Evolutionary conservation across 2,888 invertebrate species (phyloP).

Genomic region (Biston betularia): DNA sequence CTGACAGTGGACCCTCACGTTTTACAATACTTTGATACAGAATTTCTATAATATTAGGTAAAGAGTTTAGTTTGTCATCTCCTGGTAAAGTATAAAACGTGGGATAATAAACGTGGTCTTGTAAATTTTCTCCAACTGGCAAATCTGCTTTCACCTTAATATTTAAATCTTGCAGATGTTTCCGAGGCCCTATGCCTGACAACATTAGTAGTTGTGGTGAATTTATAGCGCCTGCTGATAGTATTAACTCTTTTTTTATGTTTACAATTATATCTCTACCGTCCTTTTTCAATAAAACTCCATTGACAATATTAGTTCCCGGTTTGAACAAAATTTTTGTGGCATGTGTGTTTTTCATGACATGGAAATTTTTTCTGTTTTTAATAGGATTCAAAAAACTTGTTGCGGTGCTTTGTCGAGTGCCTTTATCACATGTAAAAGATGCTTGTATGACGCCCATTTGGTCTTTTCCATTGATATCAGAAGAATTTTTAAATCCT

Average conservation of each 20-base stretch:
- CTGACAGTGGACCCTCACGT: slow-evolving; percentile 77
- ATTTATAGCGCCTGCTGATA: slow-evolving; percentile 82
- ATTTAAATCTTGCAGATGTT: slow-evolving; percentile 66
- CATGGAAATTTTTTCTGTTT: slow-evolving; percentile 72
- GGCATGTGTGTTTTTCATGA: slow-evolving; percentile 82
- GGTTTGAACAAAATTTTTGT: slow-evolving; percentile 83
- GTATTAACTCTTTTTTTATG: slow-evolving; percentile 79
- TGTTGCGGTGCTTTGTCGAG: slow-evolving; percentile 81
- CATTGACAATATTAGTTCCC: slow-evolving; percentile 71
- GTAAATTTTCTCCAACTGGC: slow-evolving; percentile 82
- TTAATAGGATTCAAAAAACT: slow-evolving; percentile 76
- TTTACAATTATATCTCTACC: slow-evolving; percentile 64
- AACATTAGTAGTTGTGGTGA: slow-evolving; percentile 82
- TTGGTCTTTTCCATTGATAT: slow-evolving; percentile 75
- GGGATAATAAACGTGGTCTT: slow-evolving; percentile 80
- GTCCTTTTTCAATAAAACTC: slow-evolving; percentile 70
- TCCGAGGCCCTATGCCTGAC: slow-evolving; percentile 82
- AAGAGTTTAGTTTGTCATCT: slow-evolving; percentile 52
- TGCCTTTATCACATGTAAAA: slow-evolving; percentile 76
- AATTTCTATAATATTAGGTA: slow-evolving; percentile 59
- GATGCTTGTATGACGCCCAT: slow-evolving; percentile 78
- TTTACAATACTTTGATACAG: slow-evolving; percentile 77
- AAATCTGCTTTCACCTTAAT: slow-evolving; percentile 75
- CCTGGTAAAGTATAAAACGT: slow-evolving; percentile 63
- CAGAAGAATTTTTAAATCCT: slow-evolving; percentile 68